Conservation (phyloP, 1,140 invertebrate genomes). For the Drosophila rhopaloa region DNA sequence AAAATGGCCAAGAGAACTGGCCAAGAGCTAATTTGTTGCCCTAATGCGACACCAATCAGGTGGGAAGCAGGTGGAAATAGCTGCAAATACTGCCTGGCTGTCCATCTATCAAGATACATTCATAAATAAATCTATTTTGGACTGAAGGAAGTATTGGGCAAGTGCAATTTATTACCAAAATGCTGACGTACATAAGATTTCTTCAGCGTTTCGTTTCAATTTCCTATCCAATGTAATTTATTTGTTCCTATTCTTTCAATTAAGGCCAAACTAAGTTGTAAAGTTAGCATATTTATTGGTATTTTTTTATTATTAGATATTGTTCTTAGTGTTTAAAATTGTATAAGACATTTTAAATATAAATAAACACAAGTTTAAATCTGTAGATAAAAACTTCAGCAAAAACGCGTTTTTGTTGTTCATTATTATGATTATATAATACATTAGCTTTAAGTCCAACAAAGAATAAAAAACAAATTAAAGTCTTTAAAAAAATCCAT, state of each 20-base stretch:
- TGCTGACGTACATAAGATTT: slow-evolving; percentile 45
- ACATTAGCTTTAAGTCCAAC: neutral
- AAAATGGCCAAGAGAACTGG: slow-evolving; percentile 40
- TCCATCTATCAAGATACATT: slow-evolving; percentile 34
- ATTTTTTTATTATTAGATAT: neutral
- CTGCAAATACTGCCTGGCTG: slow-evolving; percentile 7
- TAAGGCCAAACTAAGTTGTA: slow-evolving; percentile 10
- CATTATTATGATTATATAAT: neutral
- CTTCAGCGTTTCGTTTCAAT: slow-evolving; percentile 28
- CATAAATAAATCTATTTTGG: slow-evolving; percentile 51
- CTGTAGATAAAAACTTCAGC: too few relatives aligned
- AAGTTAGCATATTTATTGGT: slow-evolving; percentile 3
- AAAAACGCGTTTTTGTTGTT: too few relatives aligned
- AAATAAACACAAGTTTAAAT: too few relatives aligned
- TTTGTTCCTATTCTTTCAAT: slow-evolving; percentile 26
- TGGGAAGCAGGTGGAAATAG: slow-evolving; percentile 26
- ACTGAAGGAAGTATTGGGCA: slow-evolving; percentile 28
- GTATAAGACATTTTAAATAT: neutral
- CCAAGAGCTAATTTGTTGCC: slow-evolving; percentile 70
- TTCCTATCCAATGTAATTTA: slow-evolving; percentile 36
- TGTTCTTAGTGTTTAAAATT: too few relatives aligned
- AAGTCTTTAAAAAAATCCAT: neutral
- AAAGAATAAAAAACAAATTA: neutral
- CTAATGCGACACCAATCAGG: slow-evolving; percentile 65
- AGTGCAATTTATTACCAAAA: slow-evolving; percentile 50